Base-by-base conservation (phyloP, 2,113 vertebrate genomes). In the Trichomycterus rosablanca region DNA sequence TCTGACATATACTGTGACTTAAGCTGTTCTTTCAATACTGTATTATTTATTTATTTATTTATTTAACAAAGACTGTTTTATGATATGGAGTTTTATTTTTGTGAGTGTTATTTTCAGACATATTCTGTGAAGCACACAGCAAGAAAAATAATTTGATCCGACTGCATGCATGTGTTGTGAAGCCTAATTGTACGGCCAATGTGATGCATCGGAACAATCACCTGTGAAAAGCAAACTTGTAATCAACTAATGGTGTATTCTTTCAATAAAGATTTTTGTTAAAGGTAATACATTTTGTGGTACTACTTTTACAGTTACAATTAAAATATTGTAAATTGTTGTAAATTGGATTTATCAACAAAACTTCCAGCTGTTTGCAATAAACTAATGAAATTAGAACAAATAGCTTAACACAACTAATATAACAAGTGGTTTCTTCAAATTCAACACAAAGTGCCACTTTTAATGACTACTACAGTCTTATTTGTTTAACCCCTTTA, bases 1-100 rank as follows among this genome's bases (percentile, higher is more conserved):
- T 59, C 61, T 76, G 46, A 68, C 44, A 55, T 70, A 73, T 73
- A 76, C 71, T 73, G 71, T 76, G 74, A 73, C 54, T 46, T 20
- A 26, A 52, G 57, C 37, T 66, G 39, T 60, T 66, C 59, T 23
- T 32, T 43, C 54, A 55, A 65, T 59, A 58, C 67, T 68, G 59
- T 32, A 68, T 14, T 51, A 58, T 67, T 32, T 28, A 48, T 50
- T 39, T 42, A 18, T 43, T 40, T 67, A 40, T n/a, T 44, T 50
- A 15, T 50, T 23, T 24, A 44, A 20, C 45, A 64, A 28, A 63
- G n/a, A 34, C 35, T 45, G 57, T 55, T 71, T 51, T 68, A 55
- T 39, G 59, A 55, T 50, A 46, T 61, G 30, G 23, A 44, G 40
- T 62, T 59, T 63, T 35, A 11, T 44, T 62, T 63, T 54, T 52